A percentile compares a stretch with the other conserved stretches of the same genome.
phyloP scores from a whole-genome alignment of 2,797 vertebrate genomes.

The Ptychadena robeensis region DNA sequence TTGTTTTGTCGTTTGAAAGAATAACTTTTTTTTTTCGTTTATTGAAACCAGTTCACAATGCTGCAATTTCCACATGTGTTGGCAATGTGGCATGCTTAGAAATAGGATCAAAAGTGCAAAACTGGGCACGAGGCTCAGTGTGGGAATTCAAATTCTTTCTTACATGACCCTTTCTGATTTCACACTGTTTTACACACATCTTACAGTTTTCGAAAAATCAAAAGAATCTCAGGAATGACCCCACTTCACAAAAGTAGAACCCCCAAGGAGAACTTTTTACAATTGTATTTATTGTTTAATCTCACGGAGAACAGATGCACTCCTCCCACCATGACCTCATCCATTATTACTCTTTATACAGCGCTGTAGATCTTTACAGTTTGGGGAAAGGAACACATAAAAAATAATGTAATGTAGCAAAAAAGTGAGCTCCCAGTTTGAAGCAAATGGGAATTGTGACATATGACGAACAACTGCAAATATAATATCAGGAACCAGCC shows the following conservation, averaged over 20 bases:
- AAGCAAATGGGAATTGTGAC: not conserved
- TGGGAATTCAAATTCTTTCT: not conserved
- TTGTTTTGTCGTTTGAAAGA: not conserved
- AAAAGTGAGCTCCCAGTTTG: not conserved
- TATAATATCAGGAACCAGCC: not conserved
- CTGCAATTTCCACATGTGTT: not conserved
- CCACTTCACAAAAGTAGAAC: not conserved
- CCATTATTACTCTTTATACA: not conserved
- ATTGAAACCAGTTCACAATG: not conserved
- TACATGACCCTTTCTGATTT: not conserved
- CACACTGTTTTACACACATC: not conserved
- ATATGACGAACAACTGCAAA: not conserved
- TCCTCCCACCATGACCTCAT: not conserved
- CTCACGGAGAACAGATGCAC: not conserved
- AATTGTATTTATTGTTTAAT: slow-evolving; percentile 2
- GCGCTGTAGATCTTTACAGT: not conserved
- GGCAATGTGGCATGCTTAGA: not conserved
- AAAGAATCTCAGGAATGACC: slow-evolving; percentile 5
- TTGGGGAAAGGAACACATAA: not conserved
- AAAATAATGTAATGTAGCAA: too few species aligned
- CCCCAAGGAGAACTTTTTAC: not conserved
- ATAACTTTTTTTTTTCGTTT: not conserved
- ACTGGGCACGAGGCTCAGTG: not conserved
- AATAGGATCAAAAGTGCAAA: not conserved
- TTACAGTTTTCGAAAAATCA: not conserved